Base-by-base conservation (phyloP, 2,888 invertebrate species). In the Drepanosiphum platanoidis region DNA sequence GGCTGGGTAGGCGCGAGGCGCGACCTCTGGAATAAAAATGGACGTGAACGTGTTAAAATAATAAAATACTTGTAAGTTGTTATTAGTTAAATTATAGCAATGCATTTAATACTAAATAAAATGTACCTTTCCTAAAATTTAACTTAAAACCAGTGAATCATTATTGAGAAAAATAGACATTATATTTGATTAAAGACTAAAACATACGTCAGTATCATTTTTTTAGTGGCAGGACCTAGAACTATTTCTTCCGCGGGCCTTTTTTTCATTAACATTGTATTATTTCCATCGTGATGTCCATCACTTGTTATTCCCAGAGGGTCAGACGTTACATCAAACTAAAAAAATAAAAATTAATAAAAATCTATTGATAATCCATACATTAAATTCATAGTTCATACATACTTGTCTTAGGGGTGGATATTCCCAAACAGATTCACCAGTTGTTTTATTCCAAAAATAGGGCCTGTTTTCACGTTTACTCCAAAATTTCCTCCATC, bases 401-500 rank as follows among this genome's bases (percentile, higher is more conserved):
- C 86, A 87, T 88, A 91, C 90, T 88, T 94, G 92, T 74, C 88
- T 88, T 15, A 93, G 90, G n/a, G 93, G 92, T 22, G 97, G 97
- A 92, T 97, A 93, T 90, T 98, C 98, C 98, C 98, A 98, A 88
- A 97, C 91, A n/a, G 97, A 97, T 91, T 98, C 97, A 82, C 97
- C 97, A 0, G 97, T 97, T 36, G 95, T 91, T 91, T 97, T 97
- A 90, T 98, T 98, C 96, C 97, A 98, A 91, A 95, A 98, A 90
- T 98, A 98, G 2, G 97, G 97, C 42, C 98, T 92, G 89, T 95
- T 97, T 90, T 98, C 98, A 83, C 98, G 91, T 89, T 97, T 96
- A 32, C 97, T 98, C 98, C 98, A 98, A 90, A 96, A 97, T 89
- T 96, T 97, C 87, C 97, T 93, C 98, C 98, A 98, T 8, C 98